A percentile compares a stretch with the other conserved stretches of the same genome.
Conservation (phyloP, 2,113 vertebrate genomes). For the Aptenodytes patagonicus region DNA sequence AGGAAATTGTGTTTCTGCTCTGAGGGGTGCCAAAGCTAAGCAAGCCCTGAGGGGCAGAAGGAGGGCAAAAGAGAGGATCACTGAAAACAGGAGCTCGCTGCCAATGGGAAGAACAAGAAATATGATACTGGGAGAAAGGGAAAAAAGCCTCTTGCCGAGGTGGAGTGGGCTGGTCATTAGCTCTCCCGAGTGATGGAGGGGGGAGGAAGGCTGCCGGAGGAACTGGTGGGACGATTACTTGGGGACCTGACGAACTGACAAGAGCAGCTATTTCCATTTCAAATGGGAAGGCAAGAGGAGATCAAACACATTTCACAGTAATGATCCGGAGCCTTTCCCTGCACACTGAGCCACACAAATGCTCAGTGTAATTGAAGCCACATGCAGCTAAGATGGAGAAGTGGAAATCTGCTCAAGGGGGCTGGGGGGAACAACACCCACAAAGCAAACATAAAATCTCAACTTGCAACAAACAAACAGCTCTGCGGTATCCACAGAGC, state of each 20-base stretch:
- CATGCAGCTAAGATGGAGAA: neutral
- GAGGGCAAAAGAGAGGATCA: neutral
- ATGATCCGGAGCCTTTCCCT: slow-evolving; percentile 25
- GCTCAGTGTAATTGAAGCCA: slow-evolving; percentile 49
- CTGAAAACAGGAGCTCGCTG: neutral
- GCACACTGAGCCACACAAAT: slow-evolving; percentile 24
- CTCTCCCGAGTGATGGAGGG: neutral
- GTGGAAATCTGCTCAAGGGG: slow-evolving; percentile 21
- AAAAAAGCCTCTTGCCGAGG: neutral
- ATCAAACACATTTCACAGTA: slow-evolving; percentile 65
- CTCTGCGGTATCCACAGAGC: neutral
- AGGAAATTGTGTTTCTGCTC: neutral
- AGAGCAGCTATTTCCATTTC: slow-evolving; percentile 73
- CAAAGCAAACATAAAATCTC: slow-evolving; percentile 35
- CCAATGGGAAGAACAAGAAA: neutral
- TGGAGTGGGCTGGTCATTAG: slow-evolving; percentile 5
- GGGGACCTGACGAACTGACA: slow-evolving; percentile 62
- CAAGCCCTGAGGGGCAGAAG: neutral
- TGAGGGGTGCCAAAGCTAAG: neutral
- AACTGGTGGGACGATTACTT: slow-evolving; percentile 44
- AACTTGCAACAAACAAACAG: slow-evolving; percentile 29
- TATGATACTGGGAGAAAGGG: neutral
- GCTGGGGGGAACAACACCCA: neutral
- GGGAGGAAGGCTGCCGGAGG: neutral
- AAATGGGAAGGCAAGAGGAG: slow-evolving; percentile 59